A percentile compares a stretch with the other conserved stretches of the same genome.
Evolutionary conservation across 2,888 invertebrate genomes (phyloP).

Genomic region (Andrena bicolor): DNA sequence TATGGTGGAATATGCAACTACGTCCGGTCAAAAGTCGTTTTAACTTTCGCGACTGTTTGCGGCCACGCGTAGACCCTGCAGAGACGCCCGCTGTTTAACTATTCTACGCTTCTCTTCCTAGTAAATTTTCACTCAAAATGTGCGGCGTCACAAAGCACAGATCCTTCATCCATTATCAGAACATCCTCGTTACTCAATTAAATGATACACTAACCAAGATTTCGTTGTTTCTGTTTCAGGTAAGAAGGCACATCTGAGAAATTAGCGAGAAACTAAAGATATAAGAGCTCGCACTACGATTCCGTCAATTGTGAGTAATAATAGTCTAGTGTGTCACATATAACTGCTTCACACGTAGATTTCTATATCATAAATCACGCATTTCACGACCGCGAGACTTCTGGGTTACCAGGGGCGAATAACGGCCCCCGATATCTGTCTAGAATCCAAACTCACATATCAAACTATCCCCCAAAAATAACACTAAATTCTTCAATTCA

Average conservation of each 20-base stretch:
- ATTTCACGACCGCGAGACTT: conserved; percentile 13
- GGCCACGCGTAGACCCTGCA: conserved; percentile 8
- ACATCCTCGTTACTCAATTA: not conserved
- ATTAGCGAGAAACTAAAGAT: conserved; percentile 4
- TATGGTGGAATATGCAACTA: conserved; percentile 47
- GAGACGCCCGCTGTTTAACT: conserved; percentile 23
- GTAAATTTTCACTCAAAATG: conserved; percentile 3
- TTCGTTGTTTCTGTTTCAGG: conserved; percentile 76
- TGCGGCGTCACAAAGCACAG: not conserved
- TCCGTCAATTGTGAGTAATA: conserved; percentile 34
- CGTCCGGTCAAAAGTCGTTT: conserved; percentile 54
- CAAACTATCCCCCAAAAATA: conserved; percentile 12
- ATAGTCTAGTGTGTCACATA: not conserved
- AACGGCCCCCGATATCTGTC: conserved; percentile 6
- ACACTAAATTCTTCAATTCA: not conserved
- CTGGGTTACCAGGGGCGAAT: conserved; percentile 33
- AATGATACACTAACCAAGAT: conserved; percentile 53
- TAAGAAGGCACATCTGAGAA: conserved; percentile 67
- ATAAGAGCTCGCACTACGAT: not conserved
- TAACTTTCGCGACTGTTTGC: conserved; percentile 48
- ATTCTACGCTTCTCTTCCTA: conserved; percentile 13
- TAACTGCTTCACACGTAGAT: conserved; percentile 26
- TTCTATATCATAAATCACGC: not conserved
- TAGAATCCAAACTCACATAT: no score
- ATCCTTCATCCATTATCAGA: not conserved